phyloP scores from a whole-genome alignment of 2,113 vertebrate genomes.

The Dromiciops gliroides region DNA sequence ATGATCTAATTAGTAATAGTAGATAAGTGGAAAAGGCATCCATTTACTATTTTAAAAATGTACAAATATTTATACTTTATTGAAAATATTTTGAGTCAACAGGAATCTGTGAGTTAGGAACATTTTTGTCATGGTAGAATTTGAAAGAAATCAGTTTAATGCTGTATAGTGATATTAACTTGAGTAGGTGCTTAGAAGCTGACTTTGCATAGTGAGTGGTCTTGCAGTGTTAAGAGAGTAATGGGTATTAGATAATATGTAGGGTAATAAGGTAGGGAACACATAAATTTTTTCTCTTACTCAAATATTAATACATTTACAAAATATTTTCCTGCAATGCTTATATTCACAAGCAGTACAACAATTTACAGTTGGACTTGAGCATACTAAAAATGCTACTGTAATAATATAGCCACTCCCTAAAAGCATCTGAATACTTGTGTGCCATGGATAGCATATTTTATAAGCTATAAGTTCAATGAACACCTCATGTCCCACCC shows the following conservation, averaged over 20 bases:
- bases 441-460: neutral
- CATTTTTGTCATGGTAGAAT: neutral
- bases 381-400: neutral
- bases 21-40: neutral
- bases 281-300: neutral
- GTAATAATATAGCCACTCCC: neutral
- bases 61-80: neutral
- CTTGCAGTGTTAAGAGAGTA: neutral
- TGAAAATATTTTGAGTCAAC: neutral
- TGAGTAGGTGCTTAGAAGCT: neutral
- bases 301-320: neutral
- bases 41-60: neutral
- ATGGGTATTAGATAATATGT: neutral
- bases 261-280: neutral
- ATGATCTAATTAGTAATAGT: neutral
- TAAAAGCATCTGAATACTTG: neutral
- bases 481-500: neutral
- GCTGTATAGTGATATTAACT: neutral
- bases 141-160: neutral
- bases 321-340: neutral
- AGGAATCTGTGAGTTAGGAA: neutral
- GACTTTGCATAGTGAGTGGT: neutral
- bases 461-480: neutral
- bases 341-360: neutral
- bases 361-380: neutral